Percentiles rank a stretch among this genome's conserved stretches.
Conservation (phyloP, 1,140 invertebrate species). For the Periplaneta americana region DNA sequence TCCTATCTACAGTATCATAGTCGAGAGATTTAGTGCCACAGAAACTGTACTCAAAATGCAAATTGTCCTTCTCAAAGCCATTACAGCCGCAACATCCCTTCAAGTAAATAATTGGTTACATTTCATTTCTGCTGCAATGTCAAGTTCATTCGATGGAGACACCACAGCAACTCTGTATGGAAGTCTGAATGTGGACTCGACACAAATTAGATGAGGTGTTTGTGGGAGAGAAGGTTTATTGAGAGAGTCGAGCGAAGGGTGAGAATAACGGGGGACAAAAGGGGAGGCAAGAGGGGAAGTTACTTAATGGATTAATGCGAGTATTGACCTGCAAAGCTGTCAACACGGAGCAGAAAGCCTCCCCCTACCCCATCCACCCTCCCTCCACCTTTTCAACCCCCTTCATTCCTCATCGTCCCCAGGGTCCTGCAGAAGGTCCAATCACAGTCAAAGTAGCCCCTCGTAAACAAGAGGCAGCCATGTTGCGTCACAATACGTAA, state of each 20-base stretch:
- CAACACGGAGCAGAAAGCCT: slow-evolving; percentile 3
- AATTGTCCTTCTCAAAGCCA: too few species aligned
- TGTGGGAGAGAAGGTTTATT: neutral
- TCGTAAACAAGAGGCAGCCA: neutral
- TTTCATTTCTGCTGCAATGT: neutral
- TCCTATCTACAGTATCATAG: too few species aligned
- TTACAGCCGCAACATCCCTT: neutral
- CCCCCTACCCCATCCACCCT: neutral
- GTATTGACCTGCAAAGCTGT: slow-evolving; percentile 11
- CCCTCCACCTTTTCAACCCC: neutral
- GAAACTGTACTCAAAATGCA: too few species aligned
- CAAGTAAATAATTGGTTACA: neutral
- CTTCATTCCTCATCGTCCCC: neutral
- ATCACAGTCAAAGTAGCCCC: slow-evolving; percentile 4
- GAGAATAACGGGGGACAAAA: neutral
- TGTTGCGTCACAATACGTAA: slow-evolving; percentile 5
- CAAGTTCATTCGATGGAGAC: neutral
- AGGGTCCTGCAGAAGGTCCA: neutral
- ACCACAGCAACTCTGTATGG: neutral
- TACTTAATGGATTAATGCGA: slow-evolving; percentile 11
- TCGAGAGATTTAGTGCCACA: too few species aligned
- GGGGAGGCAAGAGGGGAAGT: neutral
- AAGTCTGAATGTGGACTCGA: neutral
- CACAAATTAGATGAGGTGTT: neutral
- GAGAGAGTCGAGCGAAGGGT: neutral